These are phyloP conservation scores for Ochropleura plecta DNA, from an alignment of 2,888 invertebrate species.

Conservation along the genomic window DNA sequence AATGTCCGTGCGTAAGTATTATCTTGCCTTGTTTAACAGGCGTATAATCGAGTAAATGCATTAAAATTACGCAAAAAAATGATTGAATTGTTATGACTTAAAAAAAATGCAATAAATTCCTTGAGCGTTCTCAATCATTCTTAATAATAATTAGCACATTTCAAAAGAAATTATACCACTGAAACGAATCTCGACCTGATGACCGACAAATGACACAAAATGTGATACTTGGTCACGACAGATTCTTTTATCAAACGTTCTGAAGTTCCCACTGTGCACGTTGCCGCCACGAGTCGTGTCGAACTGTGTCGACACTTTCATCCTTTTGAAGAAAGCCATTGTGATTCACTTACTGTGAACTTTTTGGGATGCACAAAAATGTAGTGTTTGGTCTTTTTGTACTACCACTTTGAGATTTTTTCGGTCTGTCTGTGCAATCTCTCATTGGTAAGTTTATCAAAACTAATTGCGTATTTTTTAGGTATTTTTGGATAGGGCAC, in stretches of 20 bases:
- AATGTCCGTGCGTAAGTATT: slow-evolving; percentile 23
- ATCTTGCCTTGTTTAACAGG: slow-evolving; percentile 37
- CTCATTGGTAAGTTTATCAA: background rate
- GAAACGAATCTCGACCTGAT: slow-evolving; percentile 45
- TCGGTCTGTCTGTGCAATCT: background rate
- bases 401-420: background rate
- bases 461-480: background rate
- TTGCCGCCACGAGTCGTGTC: slow-evolving; percentile 67
- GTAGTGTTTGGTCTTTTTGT: background rate
- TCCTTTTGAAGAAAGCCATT: slow-evolving; percentile 65
- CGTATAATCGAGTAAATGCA: slow-evolving; percentile 37
- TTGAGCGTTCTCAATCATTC: background rate
- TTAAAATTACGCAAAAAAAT: background rate
- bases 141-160: background rate
- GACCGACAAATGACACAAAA: slow-evolving; percentile 76
- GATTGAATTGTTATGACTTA: background rate
- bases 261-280: slow-evolving; percentile 69
- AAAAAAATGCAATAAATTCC: background rate
- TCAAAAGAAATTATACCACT: slow-evolving; percentile 19
- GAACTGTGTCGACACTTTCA: slow-evolving; percentile 70
- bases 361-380: slow-evolving; percentile 46
- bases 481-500: background rate
- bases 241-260: slow-evolving; percentile 70
- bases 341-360: slow-evolving; percentile 28
- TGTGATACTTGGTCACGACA: slow-evolving; percentile 77